Evolutionary conservation across 1,140 invertebrate species (phyloP), one percentile per base, ranked within the genome.

Genomic region (Globodera rostochiensis): DNA sequence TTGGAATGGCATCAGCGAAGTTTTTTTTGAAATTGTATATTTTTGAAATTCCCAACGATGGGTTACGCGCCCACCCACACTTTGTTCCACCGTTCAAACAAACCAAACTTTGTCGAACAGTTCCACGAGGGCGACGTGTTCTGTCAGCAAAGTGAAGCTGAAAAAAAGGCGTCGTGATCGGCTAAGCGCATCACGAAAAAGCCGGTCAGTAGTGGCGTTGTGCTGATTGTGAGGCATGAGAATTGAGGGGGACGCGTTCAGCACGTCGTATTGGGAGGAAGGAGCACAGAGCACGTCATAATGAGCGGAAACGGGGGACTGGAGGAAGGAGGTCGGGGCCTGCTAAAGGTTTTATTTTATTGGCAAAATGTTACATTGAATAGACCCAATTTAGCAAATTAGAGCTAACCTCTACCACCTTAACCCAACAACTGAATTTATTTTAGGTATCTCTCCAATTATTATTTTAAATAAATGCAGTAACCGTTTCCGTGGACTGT

Each of bases 41-140:
- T 36, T 36, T 36, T 36, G 36, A 36, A 36, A 36, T 36, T 36
- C 36, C 3, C 36, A 36, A 36, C 36, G 36, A 36, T 36, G 36
- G 36, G 36, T 36, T 36, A 36, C 36, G 36, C 36, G 36, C 36
- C 3, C 36, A 36, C 1, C 36, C 36, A 36, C 36, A 50, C 19
- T 78, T 78, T 50, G 46, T 75, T 76, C 25, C 11, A 11, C 8
- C 50, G 21, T 45, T 45, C 46, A 82, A 47, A 57, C 67, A 60
- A 9, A 82, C 81, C 79, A 82, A 73, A 82, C 78, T 82, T 80
- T 82, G 19, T 73, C 78, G 21, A 60, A 60, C 19, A 82, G 50
- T 71, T 82, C 81, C 21, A 81, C 81, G 46, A 82, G 82, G 6
- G 45, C 19, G 47, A 82, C 53, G 70, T 82, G 46, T 82, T 82